These are phyloP conservation scores for Sinonovacula constricta DNA, from an alignment of 1,140 invertebrate genomes.

Conservation along the genomic window DNA sequence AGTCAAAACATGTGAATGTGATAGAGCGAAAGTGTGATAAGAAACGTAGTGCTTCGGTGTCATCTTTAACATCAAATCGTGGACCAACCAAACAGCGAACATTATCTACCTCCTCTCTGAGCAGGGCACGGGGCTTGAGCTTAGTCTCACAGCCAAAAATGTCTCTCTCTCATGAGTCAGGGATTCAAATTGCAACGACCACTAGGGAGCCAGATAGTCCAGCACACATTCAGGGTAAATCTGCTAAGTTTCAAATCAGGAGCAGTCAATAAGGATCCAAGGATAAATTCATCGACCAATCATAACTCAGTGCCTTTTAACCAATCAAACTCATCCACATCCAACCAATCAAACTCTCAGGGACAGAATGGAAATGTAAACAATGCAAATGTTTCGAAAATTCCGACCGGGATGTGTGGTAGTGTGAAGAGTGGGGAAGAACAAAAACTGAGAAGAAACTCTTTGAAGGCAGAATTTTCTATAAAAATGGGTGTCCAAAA, in stretches of 20 bases:
- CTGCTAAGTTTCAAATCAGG: not conserved
- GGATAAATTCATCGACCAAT: constrained; percentile 3
- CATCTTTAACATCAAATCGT: constrained; percentile 42
- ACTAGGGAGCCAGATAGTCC: constrained; percentile 16
- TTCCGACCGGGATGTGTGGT: constrained; percentile 17
- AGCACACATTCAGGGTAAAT: constrained; percentile 29
- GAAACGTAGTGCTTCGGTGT: constrained; percentile 56
- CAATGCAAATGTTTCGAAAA: too few species aligned
- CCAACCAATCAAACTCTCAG: constrained; percentile 11
- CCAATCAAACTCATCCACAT: constrained; percentile 28
- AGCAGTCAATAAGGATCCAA: too few species aligned
- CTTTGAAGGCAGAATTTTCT: constrained; percentile 38
- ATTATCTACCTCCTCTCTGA: constrained; percentile 46
- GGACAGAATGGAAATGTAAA: too few species aligned
- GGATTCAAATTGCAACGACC: constrained; percentile 19
- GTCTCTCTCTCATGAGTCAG: constrained; percentile 35
- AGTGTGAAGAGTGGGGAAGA: constrained; percentile 25
- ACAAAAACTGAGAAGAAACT: constrained; percentile 23
- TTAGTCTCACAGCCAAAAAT: constrained; percentile 5
- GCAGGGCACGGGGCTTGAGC: constrained; percentile 28
- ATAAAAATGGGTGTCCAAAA: constrained; percentile 34
- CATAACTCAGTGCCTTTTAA: constrained; percentile 29
- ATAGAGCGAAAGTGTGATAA: constrained; percentile 56
- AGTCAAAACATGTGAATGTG: constrained; percentile 71
- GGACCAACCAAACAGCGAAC: constrained; percentile 49